Evolutionary conservation across 2,113 vertebrate genomes (phyloP), one percentile per base, ranked within the genome.

Genomic region (Motacilla alba): DNA sequence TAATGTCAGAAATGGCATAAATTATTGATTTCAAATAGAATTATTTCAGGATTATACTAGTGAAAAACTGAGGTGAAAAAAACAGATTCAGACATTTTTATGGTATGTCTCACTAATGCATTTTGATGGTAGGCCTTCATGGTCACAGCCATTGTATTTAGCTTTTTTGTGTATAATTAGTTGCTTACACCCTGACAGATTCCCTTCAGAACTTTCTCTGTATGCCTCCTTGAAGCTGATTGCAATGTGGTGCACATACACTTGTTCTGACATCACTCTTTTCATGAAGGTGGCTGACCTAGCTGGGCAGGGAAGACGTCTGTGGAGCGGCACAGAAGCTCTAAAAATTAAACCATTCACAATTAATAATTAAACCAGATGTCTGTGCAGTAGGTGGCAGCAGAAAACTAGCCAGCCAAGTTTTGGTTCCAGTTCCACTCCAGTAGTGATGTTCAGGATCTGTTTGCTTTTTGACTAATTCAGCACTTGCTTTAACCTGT

Each of bases 351-450:
- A 64, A 39, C 7, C 7, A 16, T 49, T 28, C 64, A 56, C 68
- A 89, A 39, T 26, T 64, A 41, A 9, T 55, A 53, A 39, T 74
- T 60, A 39, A 77, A 49, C 15, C 30, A 86, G 24, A 55, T 35
- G 15, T 63, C 89, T 70, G 56, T 43, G 76, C 97, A 93, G 78
- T 50, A 97, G 97, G 79, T 97, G 98, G 97, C 97, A 84, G 94
- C 56, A 94, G 43, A 89, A 74, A 92, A 56, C 87, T 16, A 37
- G 35, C 20, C 39, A 92, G 60, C 5, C 52, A 37, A 21, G 17
- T 16, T 56, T 69, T 26, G 26, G 12, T 24, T 63, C 35, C 72
- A 49, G 4, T 73, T 86, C 35, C 30, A 67, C 53, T 53, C 16
- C 27, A 77, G 43, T 0, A 67, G 14, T 3, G 2, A 1, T 58